Evolutionary conservation across 30 jellyfish, hydroid and myxozoan species (phyloP).

Genomic region (Nemopilema nomurai): DNA sequence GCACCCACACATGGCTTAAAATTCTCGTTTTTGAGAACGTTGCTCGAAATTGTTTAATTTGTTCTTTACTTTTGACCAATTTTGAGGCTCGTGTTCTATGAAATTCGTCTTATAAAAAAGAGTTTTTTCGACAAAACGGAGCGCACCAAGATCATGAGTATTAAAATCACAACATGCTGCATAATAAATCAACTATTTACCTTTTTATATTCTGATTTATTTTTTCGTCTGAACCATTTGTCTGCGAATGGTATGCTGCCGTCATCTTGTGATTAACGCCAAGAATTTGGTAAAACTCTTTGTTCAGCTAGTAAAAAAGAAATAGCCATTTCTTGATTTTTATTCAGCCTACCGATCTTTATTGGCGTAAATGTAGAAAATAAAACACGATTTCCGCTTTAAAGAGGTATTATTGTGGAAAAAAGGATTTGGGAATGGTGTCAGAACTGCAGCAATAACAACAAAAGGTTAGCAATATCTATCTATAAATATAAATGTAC

Average conservation of each 20-base stretch:
- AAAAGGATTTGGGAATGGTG: not conserved
- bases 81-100: not conserved
- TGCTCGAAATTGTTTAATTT: not conserved
- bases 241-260: not conserved
- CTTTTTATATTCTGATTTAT: not conserved
- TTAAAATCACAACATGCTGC: not conserved
- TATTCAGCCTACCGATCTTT: not conserved
- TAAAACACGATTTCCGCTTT: not conserved
- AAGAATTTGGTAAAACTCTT: not conserved
- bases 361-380: not conserved
- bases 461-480: not conserved
- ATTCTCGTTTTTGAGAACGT: not conserved
- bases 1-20: not conserved
- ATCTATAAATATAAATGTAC: not conserved
- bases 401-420: not conserved
- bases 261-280: not conserved
- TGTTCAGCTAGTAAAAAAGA: not conserved
- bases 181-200: not conserved
- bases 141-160: not conserved
- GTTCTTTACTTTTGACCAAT: not conserved
- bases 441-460: not conserved
- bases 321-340: not conserved
- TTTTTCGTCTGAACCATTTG: not conserved
- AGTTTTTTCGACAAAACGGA: not conserved
- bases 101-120: not conserved